Evolutionary conservation across 2,888 invertebrate genomes (phyloP).

Genomic region (Agonopterix heracliana): DNA sequence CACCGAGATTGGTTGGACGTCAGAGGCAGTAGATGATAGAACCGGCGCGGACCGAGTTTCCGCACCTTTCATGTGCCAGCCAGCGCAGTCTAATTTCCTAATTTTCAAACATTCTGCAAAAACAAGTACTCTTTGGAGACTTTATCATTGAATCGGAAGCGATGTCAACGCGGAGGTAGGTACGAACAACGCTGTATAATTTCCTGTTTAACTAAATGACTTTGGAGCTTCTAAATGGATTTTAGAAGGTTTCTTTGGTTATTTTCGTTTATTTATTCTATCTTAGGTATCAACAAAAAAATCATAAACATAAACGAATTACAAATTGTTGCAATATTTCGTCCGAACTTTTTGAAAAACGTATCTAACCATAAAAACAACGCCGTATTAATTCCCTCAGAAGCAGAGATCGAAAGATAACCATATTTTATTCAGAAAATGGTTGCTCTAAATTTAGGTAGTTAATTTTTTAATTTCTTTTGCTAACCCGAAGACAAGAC

Average conservation of each 20-base stretch:
- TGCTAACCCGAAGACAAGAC: conserved; percentile 11
- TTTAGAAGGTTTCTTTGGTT: conserved; percentile 38
- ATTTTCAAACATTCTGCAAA: conserved; percentile 59
- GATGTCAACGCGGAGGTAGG: conserved; percentile 46
- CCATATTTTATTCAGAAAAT: too few relatives aligned
- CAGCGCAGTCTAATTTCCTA: conserved; percentile 68
- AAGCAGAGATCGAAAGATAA: too few relatives aligned
- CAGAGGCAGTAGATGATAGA: not conserved
- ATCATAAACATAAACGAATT: too few relatives aligned
- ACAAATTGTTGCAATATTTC: too few relatives aligned
- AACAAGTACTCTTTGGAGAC: conserved; percentile 53
- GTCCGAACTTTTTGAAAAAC: too few relatives aligned
- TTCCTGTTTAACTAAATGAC: conserved; percentile 66
- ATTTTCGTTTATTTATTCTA: conserved; percentile 9
- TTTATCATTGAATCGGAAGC: conserved; percentile 72
- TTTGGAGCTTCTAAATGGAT: conserved; percentile 59
- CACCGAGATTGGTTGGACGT: not conserved
- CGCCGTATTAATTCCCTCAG: too few relatives aligned
- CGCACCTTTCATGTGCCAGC: conserved; percentile 58
- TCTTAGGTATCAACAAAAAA: not conserved
- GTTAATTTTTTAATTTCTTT: conserved; percentile 11
- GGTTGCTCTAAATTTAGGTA: not conserved
- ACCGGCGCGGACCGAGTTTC: conserved; percentile 31
- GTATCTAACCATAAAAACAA: too few relatives aligned
- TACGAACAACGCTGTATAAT: conserved; percentile 59